Percentiles rank a stretch among this genome's conserved stretches.
Conservation (phyloP, 2,888 invertebrate species). For the Rotaria socialis region DNA sequence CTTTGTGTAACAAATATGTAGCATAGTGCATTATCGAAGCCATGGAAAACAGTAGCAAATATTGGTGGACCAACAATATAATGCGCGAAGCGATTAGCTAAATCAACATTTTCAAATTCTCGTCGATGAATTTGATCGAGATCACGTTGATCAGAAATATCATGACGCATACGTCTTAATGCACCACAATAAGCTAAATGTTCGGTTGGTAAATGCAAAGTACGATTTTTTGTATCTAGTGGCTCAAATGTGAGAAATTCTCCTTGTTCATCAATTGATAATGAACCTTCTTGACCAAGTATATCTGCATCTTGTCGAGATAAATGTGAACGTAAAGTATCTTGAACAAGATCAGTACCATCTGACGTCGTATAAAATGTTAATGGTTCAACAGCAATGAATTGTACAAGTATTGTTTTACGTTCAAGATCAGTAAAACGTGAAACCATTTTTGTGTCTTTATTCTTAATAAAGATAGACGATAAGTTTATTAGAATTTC, state of each 20-base stretch:
- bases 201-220: constrained; percentile 5
- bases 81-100: constrained; percentile 23
- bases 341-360: constrained; percentile 35
- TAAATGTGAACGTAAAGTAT: not conserved
- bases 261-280: constrained; percentile 9
- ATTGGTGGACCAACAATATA: not conserved
- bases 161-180: not conserved
- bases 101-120: constrained; percentile 37
- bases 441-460: not conserved
- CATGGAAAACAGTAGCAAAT: constrained; percentile 20
- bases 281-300: not conserved
- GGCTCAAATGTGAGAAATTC: constrained; percentile 4
- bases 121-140: not conserved
- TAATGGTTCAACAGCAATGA: not conserved
- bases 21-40: constrained; percentile 33
- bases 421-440: not conserved
- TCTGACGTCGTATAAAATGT: not conserved
- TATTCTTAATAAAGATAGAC: not conserved
- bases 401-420: not conserved
- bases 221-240: not conserved
- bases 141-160: not conserved
- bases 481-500: not conserved
- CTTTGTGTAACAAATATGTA: constrained; percentile 12
- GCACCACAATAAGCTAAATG: constrained; percentile 35
- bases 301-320: not conserved